Evolutionary conservation across 2,797 vertebrate genomes (phyloP).

Genomic region (Prionace glauca): DNA sequence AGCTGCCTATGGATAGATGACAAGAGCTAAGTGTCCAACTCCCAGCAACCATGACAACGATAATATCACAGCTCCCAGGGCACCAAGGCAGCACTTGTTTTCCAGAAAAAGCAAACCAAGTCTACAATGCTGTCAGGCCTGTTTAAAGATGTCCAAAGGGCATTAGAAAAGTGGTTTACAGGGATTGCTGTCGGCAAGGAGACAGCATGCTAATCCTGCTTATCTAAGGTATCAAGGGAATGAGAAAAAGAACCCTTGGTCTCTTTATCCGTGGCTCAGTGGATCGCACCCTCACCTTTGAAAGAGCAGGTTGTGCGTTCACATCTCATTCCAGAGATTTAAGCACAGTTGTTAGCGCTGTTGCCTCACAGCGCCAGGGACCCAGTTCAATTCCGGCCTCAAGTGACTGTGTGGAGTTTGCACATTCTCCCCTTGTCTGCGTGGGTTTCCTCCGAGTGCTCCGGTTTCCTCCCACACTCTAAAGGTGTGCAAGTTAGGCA

Average conservation of each 20-base stretch:
- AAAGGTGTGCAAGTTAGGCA: no score
- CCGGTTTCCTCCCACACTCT: no score
- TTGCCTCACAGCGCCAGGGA: no score
- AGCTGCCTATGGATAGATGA: not conserved
- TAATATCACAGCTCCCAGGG: not conserved
- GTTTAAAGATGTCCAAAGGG: not conserved
- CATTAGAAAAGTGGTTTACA: not conserved
- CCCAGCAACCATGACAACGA: conserved; percentile 9
- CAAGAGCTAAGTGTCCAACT: not conserved
- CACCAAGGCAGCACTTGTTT: not conserved
- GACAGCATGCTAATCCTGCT: not conserved
- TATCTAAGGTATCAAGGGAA: not conserved
- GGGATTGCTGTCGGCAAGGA: not conserved
- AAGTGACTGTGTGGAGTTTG: no score
- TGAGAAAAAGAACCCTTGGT: not conserved
- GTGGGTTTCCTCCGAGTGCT: no score
- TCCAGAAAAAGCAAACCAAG: not conserved
- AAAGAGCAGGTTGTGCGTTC: not conserved
- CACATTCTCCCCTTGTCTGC: no score
- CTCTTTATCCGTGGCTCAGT: not conserved
- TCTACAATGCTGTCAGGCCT: not conserved
- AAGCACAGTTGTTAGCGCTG: no score
- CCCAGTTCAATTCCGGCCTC: no score
- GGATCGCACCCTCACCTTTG: not conserved
- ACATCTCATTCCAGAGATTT: not conserved